These are phyloP conservation scores for Brachirus orientalis DNA, from an alignment of 2,113 vertebrate genomes.

Conservation along the genomic window DNA sequence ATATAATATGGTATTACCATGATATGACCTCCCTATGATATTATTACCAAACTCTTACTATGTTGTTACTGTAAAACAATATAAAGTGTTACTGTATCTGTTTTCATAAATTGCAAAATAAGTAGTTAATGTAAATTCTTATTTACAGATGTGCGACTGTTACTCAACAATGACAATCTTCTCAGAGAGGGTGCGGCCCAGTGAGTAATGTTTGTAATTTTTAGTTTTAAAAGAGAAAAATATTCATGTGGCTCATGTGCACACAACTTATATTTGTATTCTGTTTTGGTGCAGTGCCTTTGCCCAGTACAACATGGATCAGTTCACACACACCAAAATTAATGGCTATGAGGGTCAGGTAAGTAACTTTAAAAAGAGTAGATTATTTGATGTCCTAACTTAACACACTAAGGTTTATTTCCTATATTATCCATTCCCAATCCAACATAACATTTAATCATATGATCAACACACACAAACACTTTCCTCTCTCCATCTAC, in stretches of 20 bases:
- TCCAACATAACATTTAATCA: too few species aligned
- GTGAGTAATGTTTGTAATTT: conserved; percentile 80
- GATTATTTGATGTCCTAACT: background rate
- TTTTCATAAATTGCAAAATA: too few species aligned
- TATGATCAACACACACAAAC: too few species aligned
- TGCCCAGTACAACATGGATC: conserved; percentile 98
- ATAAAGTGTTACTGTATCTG: too few species aligned
- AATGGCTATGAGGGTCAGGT: conserved; percentile 92
- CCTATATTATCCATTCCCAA: too few species aligned
- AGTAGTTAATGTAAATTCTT: conserved; percentile 7
- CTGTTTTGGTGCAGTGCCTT: conserved; percentile 85
- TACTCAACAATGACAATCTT: conserved; percentile 94
- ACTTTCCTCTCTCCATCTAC: too few species aligned
- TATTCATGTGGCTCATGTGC: background rate
- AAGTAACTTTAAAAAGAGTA: conserved; percentile 64
- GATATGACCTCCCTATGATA: too few species aligned
- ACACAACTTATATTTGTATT: conserved; percentile 1
- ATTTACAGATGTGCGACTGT: conserved; percentile 89
- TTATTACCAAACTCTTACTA: too few species aligned
- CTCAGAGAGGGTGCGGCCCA: conserved; percentile 95
- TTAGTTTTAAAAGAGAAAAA: background rate
- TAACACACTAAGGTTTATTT: too few species aligned
- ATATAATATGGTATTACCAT: too few species aligned
- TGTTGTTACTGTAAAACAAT: too few species aligned
- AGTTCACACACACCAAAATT: conserved; percentile 93